Evolutionary conservation across 1,140 invertebrate genomes (phyloP).

Genomic region (Drosophila littoralis): DNA sequence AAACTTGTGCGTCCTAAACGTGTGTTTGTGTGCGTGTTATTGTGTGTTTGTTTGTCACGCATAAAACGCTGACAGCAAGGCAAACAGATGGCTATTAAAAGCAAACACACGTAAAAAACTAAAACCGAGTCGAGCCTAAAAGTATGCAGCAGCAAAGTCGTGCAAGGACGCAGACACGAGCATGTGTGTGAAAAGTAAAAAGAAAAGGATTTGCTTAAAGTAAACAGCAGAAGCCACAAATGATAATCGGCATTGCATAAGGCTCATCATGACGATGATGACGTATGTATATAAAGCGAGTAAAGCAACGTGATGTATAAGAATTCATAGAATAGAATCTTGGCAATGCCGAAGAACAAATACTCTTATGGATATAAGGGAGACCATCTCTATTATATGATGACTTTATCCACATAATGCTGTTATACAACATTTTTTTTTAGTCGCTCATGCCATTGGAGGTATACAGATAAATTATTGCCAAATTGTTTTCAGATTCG

Average conservation of each 20-base stretch:
- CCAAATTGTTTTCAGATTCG: too few relatives aligned
- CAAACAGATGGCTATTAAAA: constrained; percentile 79
- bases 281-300: constrained; percentile 31
- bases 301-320: constrained; percentile 1
- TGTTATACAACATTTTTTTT: too few relatives aligned
- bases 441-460: too few relatives aligned
- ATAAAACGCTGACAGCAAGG: constrained; percentile 78
- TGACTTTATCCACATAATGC: too few relatives aligned
- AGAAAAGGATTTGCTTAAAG: constrained; percentile 63
- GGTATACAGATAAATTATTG: too few relatives aligned
- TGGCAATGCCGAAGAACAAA: neutral
- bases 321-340: neutral
- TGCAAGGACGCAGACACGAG: constrained; percentile 60
- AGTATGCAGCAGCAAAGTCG: constrained; percentile 59
- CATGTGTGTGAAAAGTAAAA: constrained; percentile 34
- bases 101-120: constrained; percentile 70
- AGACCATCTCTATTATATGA: neutral
- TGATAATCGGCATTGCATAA: constrained; percentile 39
- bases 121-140: constrained; percentile 64
- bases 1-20: constrained; percentile 56
- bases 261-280: constrained; percentile 46
- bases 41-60: constrained; percentile 74
- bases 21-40: constrained; percentile 40
- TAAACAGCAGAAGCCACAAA: constrained; percentile 63
- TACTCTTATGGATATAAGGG: constrained; percentile 1